Conservation (phyloP, 2,888 invertebrate genomes). For the Atethmia centrago region DNA sequence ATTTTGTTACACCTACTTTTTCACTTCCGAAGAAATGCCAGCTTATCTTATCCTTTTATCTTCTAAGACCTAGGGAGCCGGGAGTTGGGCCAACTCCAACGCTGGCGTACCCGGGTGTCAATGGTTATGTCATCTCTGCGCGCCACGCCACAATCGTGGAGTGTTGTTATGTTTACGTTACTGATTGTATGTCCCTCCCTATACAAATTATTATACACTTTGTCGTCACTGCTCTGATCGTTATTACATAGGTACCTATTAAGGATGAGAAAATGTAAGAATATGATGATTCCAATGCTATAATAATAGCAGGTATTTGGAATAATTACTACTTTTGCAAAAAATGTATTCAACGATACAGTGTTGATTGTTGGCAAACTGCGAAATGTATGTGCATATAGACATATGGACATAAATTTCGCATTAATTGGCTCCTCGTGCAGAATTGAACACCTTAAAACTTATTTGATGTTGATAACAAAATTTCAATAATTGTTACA, state of each 20-base stretch:
- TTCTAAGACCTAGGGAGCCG: neutral
- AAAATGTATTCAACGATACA: neutral
- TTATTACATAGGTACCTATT: neutral
- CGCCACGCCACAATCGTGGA: constrained; percentile 22
- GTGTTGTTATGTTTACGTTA: constrained; percentile 21
- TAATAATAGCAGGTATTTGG: neutral
- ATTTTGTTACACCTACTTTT: too few species aligned
- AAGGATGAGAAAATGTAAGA: neutral
- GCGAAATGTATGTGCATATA: neutral
- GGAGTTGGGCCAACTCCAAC: constrained; percentile 28
- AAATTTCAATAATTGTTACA: constrained; percentile 1
- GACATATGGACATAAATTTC: too few species aligned
- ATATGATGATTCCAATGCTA: neutral
- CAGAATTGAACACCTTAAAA: neutral
- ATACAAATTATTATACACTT: constrained; percentile 2
- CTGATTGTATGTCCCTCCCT: constrained; percentile 20
- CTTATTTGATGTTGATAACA: neutral
- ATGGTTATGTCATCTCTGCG: constrained; percentile 34
- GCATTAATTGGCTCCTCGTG: neutral
- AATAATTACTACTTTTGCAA: neutral
- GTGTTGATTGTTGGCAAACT: neutral
- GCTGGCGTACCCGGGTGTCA: constrained; percentile 4
- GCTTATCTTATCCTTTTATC: neutral
- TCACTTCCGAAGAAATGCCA: neutral
- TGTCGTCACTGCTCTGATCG: constrained; percentile 1